A percentile compares a stretch with the other conserved stretches of the same genome.
These are phyloP conservation scores for Cyphomyrmex costatus DNA, from an alignment of 1,140 invertebrate species.

Conservation along the genomic window DNA sequence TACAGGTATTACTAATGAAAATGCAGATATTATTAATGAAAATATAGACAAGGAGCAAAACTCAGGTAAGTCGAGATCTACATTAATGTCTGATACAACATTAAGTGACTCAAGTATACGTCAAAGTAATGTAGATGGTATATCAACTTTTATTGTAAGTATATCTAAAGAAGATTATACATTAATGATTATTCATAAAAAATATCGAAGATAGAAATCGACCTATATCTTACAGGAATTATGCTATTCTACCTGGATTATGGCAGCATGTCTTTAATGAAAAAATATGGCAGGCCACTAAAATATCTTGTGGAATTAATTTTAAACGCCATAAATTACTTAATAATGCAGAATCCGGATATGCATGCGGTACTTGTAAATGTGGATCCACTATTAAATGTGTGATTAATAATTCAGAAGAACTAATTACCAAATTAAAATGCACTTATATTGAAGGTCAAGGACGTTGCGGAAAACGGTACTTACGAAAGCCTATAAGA, in stretches of 20 bases:
- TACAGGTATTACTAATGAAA: too few relatives aligned
- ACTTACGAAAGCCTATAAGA: background rate
- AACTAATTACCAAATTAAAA: background rate
- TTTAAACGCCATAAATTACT: conserved; percentile 19
- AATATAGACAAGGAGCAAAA: background rate
- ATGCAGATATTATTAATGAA: background rate
- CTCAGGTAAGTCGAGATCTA: background rate
- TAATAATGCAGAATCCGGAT: background rate
- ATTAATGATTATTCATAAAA: background rate
- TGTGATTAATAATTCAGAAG: background rate
- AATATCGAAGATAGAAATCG: conserved; percentile 4
- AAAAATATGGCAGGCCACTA: conserved; percentile 16
- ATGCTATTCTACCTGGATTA: background rate
- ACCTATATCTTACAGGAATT: background rate
- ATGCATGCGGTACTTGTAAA: conserved; percentile 8
- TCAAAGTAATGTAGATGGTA: background rate
- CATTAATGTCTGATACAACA: background rate
- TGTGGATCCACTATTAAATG: conserved; percentile 11
- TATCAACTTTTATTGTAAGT: conserved; percentile 8
- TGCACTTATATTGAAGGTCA: conserved; percentile 7
- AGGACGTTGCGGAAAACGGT: background rate
- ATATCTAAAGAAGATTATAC: conserved; percentile 8
- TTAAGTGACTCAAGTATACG: background rate
- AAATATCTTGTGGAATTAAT: conserved; percentile 12
- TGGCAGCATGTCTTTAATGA: conserved; percentile 2